phyloP scores from a whole-genome alignment of 2,888 invertebrate genomes.

The Eilema sororculum region DNA sequence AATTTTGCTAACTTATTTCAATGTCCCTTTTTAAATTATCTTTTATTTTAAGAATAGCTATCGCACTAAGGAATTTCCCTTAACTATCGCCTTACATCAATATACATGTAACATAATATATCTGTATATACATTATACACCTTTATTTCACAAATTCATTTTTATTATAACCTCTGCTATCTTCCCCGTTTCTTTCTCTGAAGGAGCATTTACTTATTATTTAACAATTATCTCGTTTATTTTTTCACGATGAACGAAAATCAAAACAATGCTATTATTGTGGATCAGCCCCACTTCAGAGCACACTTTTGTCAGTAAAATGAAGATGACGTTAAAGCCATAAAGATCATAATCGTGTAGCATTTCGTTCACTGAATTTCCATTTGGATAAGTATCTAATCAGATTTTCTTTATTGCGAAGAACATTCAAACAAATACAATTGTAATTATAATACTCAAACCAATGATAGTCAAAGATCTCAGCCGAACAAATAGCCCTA shows the following conservation, averaged over 20 bases:
- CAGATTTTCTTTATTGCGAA: conserved; percentile 9
- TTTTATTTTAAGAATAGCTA: too few species aligned
- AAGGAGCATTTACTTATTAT: not conserved
- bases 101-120: too few species aligned
- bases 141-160: not conserved
- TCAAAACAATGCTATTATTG: conserved; percentile 30
- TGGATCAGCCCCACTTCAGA: conserved; percentile 8
- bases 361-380: conserved; percentile 14
- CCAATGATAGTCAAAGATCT: not conserved
- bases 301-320: conserved; percentile 2
- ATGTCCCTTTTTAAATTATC: too few species aligned
- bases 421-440: conserved; percentile 17
- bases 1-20: not conserved
- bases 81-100: too few species aligned
- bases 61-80: too few species aligned
- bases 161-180: not conserved
- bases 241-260: conserved; percentile 33
- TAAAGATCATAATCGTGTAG: conserved; percentile 15
- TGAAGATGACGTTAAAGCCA: conserved; percentile 4
- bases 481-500: not conserved
- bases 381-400: conserved; percentile 10
- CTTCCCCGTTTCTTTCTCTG: not conserved
- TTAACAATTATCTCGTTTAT: not conserved
- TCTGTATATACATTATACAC: not conserved
- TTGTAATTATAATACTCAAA: conserved; percentile 17